Evolutionary conservation across 92 coral and sea anemone species (phyloP), one percentile per base, ranked within the genome.

Genomic region (Montipora capitata): DNA sequence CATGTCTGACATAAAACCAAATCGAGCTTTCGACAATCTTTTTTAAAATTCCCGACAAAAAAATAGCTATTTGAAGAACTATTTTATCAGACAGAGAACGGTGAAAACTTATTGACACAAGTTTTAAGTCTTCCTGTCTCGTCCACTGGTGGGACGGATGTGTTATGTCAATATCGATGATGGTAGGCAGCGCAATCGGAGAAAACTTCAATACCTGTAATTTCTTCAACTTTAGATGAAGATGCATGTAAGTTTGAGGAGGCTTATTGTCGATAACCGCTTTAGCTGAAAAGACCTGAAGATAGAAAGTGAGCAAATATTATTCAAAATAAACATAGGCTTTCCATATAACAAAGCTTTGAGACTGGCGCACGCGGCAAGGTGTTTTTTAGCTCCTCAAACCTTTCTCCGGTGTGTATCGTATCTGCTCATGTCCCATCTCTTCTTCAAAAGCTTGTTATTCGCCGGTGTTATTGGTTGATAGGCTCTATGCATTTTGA

Each of bases 381-480:
- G 58, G 49, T 52, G 14, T n/a, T 42, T 45, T 12, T 16, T 16
- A 40, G 52, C 52, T 48, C 10, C 69, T 63, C 89, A 75, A 77
- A 97, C 99, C 98, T 97, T 97, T 89, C 97, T 92, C 8, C 99
- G 83, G 78, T 97, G 99, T 43, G 96, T 96, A 64, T 97, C 95
- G 40, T 96, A 97, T 70, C 98, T 88, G 75, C 94, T 94, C 89
- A 90, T 96, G 27, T 97, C 99, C 99, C 99, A 97, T 97, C 95
- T 91, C 85, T 97, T 96, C 90, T 97, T 97, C 78, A 97, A 79
- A 16, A 97, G 94, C 85, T 97, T 97, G 95, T 97, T 97, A 79
- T 94, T 97, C 14, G 99, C 98, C 8, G 99, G 99, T 18, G 99
- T 97, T 14, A 97, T 97, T 10, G 99, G 99, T 69, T 97, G 99